These are phyloP conservation scores for Meda fulgida DNA, from an alignment of 2,797 vertebrate species.

Conservation along the genomic window DNA sequence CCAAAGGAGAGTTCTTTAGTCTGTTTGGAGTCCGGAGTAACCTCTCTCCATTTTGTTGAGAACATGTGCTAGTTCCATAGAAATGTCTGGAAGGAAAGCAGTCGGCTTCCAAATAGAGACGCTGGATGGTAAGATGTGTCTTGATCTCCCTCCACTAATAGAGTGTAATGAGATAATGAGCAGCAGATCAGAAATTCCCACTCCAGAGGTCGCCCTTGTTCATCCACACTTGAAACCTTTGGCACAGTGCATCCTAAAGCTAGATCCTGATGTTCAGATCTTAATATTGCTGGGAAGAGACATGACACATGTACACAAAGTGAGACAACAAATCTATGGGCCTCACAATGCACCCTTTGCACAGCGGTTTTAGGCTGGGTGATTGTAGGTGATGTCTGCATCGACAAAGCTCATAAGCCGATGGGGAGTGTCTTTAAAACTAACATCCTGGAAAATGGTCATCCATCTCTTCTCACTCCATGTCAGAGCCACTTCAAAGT, in stretches of 20 bases:
- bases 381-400: slow-evolving; percentile 17
- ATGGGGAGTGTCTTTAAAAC: slow-evolving; percentile 31
- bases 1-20: slow-evolving; percentile 6
- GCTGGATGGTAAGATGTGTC: slow-evolving; percentile 7
- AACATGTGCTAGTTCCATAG: slow-evolving; percentile 33
- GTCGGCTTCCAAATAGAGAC: slow-evolving; percentile 44
- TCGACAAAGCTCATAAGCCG: not conserved
- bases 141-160: slow-evolving; percentile 23
- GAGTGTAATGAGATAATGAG: slow-evolving; percentile 46
- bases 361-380: not conserved
- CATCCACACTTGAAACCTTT: slow-evolving; percentile 45
- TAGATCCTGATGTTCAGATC: slow-evolving; percentile 22
- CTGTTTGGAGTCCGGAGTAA: not conserved
- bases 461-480: slow-evolving; percentile 23
- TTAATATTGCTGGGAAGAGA: too few relatives aligned
- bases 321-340: too few relatives aligned
- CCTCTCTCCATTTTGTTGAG: slow-evolving; percentile 32
- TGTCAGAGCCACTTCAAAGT: not conserved
- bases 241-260: slow-evolving; percentile 49
- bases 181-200: slow-evolving; percentile 51
- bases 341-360: too few relatives aligned
- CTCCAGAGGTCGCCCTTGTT: slow-evolving; percentile 48
- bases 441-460: slow-evolving; percentile 13
- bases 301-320: too few relatives aligned
- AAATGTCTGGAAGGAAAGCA: slow-evolving; percentile 57